Evolutionary conservation across 2,888 invertebrate species (phyloP).

Genomic region (Tiliacea aurago): DNA sequence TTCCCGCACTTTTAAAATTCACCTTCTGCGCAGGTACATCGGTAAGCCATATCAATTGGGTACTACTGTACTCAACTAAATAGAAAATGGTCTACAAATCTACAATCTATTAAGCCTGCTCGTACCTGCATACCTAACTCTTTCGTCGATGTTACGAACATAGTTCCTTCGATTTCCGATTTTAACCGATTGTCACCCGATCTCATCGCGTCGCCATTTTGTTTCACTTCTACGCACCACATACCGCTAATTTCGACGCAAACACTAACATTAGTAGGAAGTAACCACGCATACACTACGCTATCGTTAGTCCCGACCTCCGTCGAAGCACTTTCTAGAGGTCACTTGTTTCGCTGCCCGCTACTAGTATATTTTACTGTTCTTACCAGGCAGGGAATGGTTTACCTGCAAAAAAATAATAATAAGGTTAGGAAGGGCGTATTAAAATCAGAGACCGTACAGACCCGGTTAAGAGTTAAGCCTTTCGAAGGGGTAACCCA

Average conservation of each 20-base stretch:
- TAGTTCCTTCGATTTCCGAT: neutral
- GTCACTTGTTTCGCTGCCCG: constrained; percentile 69
- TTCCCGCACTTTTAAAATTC: no score
- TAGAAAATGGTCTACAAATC: no score
- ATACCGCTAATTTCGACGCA: constrained; percentile 49
- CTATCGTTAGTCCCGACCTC: constrained; percentile 72
- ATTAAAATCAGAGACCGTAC: neutral
- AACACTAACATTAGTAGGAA: constrained; percentile 84
- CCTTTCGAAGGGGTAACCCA: no score
- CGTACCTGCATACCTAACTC: neutral
- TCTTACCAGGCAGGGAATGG: constrained; percentile 70
- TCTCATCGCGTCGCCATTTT: constrained; percentile 30
- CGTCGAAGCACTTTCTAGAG: constrained; percentile 89
- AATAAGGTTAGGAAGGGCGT: constrained; percentile 21
- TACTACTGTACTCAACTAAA: no score
- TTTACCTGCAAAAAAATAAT: constrained; percentile 72
- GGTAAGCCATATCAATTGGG: no score
- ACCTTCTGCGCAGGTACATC: no score
- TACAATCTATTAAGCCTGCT: neutral
- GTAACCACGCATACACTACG: constrained; percentile 71
- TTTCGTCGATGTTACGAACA: neutral
- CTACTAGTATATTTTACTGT: constrained; percentile 62
- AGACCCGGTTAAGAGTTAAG: no score
- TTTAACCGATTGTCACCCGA: neutral
- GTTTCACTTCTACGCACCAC: constrained; percentile 27